phyloP scores from a whole-genome alignment of 2,797 vertebrate genomes.

The Myotis pilosus region DNA sequence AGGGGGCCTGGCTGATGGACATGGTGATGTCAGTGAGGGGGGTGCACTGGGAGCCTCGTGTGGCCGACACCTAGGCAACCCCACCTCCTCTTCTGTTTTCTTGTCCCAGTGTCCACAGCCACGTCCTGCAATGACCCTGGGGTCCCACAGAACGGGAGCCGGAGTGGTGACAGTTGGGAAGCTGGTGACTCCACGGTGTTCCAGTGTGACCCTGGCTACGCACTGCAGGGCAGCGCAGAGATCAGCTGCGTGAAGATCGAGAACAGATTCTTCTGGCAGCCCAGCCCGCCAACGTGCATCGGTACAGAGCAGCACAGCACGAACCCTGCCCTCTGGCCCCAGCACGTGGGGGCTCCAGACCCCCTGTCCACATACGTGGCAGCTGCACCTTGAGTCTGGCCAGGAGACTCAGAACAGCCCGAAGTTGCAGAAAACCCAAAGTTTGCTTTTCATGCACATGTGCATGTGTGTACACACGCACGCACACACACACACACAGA shows the following conservation, averaged over 20 bases:
- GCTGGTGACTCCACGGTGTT: slow-evolving; percentile 94
- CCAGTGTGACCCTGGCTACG: slow-evolving; percentile 96
- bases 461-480: too few relatives aligned
- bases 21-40: too few relatives aligned
- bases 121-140: slow-evolving; percentile 98
- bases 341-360: not conserved
- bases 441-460: not conserved
- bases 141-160: slow-evolving; percentile 95
- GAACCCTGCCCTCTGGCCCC: not conserved
- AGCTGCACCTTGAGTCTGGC: not conserved
- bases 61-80: not conserved
- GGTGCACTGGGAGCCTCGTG: not conserved
- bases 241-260: slow-evolving; percentile 98
- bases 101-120: slow-evolving; percentile 91
- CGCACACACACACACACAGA: not conserved
- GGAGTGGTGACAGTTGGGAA: slow-evolving; percentile 93
- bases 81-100: not conserved
- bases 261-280: slow-evolving; percentile 98
- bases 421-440: not conserved
- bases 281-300: slow-evolving; percentile 94
- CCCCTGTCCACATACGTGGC: too few relatives aligned
- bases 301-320: slow-evolving; percentile 78
- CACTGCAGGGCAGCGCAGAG: slow-evolving; percentile 91
- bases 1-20: rapidly evolving
- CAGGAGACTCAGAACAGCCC: not conserved